phyloP scores from a whole-genome alignment of 2,113 vertebrate genomes.

The Canis aureus region DNA sequence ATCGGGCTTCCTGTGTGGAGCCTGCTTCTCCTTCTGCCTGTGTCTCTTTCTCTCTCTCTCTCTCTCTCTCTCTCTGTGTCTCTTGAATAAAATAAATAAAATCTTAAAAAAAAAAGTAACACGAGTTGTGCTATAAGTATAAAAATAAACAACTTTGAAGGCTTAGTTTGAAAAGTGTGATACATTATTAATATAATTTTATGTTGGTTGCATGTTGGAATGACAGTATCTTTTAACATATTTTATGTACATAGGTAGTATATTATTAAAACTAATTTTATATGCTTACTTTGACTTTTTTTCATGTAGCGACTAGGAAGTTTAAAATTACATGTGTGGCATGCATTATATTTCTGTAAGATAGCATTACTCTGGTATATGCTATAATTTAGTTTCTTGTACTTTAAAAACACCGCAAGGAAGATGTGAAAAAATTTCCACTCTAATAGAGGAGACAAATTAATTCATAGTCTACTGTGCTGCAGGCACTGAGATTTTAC shows the following conservation, averaged over 20 bases:
- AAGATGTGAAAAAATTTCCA: background rate
- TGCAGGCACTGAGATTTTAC: background rate
- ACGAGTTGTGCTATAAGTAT: background rate
- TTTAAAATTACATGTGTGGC: conserved; percentile 19
- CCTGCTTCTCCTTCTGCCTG: no score
- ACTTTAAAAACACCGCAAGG: background rate
- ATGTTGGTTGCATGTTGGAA: background rate
- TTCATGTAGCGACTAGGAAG: background rate
- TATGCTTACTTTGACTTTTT: conserved; percentile 39
- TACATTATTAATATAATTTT: background rate
- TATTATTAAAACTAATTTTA: conserved; percentile 9
- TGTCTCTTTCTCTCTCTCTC: no score
- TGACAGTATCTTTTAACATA: conserved; percentile 45
- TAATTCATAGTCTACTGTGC: background rate
- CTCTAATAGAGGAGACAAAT: background rate
- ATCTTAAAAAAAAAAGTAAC: no score
- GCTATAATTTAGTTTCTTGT: conserved; percentile 42
- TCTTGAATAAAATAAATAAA: no score
- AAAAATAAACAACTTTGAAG: background rate
- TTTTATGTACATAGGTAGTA: background rate
- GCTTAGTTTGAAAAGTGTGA: background rate
- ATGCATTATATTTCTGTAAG: conserved; percentile 47
- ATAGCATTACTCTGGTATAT: background rate
- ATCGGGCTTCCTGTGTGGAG: no score
- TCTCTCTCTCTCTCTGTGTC: no score